Evolutionary conservation across 2,888 invertebrate genomes (phyloP).

Genomic region (Ophraella communa): DNA sequence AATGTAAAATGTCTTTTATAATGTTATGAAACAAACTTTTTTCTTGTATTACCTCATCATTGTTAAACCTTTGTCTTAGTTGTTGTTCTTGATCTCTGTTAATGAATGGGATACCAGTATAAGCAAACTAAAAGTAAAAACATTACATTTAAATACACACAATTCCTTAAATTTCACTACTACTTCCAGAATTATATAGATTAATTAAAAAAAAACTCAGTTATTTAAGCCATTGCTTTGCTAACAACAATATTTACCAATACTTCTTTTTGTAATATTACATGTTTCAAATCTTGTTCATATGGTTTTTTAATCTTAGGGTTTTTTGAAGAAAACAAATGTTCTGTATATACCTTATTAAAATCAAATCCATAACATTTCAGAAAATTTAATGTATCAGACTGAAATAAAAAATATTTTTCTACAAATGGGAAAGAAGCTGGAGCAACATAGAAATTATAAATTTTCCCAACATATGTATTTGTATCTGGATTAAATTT

Average conservation of each 20-base stretch:
- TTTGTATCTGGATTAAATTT: slow-evolving; percentile 65
- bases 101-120: slow-evolving; percentile 73
- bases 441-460: slow-evolving; percentile 75
- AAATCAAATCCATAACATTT: slow-evolving; percentile 72
- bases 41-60: slow-evolving; percentile 58
- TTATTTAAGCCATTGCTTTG: no score
- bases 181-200: no score
- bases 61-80: slow-evolving; percentile 41
- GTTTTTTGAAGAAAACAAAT: no score
- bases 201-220: no score
- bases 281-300: no score
- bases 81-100: slow-evolving; percentile 64
- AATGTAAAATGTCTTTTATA: slow-evolving; percentile 48
- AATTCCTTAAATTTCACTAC: no score
- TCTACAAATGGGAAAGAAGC: slow-evolving; percentile 68
- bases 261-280: no score
- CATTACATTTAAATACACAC: neutral
- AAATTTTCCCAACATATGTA: slow-evolving; percentile 67
- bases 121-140: slow-evolving; percentile 65
- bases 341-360: slow-evolving; percentile 68
- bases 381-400: slow-evolving; percentile 70
- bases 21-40: slow-evolving; percentile 39
- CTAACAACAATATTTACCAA: no score
- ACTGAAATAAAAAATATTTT: slow-evolving; percentile 68
- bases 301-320: no score